phyloP scores from a whole-genome alignment of 2,113 vertebrate genomes.

The Mustela lutreola region DNA sequence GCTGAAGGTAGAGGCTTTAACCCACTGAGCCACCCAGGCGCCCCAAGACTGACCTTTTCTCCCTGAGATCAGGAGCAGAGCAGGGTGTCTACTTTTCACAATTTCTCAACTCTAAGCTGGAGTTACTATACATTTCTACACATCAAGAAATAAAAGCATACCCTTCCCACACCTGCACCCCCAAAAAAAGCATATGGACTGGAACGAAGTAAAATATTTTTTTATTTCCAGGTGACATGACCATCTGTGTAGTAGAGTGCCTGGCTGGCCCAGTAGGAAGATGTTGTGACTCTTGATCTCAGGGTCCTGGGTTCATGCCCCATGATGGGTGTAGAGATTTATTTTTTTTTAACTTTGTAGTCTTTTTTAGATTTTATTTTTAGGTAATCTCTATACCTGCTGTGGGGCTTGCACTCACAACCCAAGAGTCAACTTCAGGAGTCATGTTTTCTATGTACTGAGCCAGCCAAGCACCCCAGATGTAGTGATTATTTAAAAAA shows the following conservation, averaged over 20 bases:
- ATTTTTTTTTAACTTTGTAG: neutral
- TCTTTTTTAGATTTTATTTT: neutral
- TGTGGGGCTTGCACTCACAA: neutral
- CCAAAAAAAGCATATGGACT: neutral
- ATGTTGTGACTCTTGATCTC: neutral
- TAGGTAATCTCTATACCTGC: neutral
- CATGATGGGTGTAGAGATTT: neutral
- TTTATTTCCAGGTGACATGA: neutral
- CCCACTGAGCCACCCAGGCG: no score
- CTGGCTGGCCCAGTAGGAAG: neutral
- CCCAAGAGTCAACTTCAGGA: neutral
- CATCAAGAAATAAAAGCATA: slow-evolving; percentile 1
- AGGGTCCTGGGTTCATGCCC: neutral
- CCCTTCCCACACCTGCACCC: fast-evolving
- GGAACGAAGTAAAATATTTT: neutral
- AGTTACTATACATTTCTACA: neutral
- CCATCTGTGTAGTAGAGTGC: neutral
- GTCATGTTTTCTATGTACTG: neutral
- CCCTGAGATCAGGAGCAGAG: neutral
- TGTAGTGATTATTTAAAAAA: neutral
- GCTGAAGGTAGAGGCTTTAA: no score
- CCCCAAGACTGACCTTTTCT: neutral
- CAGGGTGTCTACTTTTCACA: neutral
- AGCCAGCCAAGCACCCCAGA: neutral
- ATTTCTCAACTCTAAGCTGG: neutral